These are phyloP conservation scores for Goniozus legneri DNA, from an alignment of 1,140 invertebrate species.

Conservation along the genomic window DNA sequence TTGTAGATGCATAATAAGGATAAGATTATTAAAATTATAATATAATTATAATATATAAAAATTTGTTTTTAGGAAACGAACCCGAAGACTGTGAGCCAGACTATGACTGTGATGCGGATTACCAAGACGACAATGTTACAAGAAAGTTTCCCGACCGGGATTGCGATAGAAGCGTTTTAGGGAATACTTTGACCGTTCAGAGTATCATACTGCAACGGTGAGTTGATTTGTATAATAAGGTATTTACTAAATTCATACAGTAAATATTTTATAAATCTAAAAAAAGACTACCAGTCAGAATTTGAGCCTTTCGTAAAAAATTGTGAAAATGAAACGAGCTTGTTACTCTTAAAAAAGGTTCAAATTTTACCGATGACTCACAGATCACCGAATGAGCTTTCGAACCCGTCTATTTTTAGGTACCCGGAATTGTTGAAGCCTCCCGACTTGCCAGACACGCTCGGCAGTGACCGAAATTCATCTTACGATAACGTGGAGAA, in stretches of 20 bases:
- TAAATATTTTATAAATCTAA: too few species aligned
- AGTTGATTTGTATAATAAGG: slow-evolving; percentile 1
- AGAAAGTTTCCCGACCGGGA: slow-evolving; percentile 52
- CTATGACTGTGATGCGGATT: slow-evolving; percentile 54
- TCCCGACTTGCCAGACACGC: slow-evolving; percentile 41
- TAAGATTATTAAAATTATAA: too few species aligned
- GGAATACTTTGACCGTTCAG: slow-evolving; percentile 61
- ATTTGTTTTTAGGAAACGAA: slow-evolving; percentile 45
- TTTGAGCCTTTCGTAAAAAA: neutral
- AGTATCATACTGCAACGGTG: slow-evolving; percentile 73
- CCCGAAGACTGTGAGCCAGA: slow-evolving; percentile 52
- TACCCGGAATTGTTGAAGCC: slow-evolving; percentile 49
- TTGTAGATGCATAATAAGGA: too few species aligned
- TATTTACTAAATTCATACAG: too few species aligned
- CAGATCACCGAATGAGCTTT: neutral
- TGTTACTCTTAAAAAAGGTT: too few species aligned
- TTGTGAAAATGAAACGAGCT: too few species aligned
- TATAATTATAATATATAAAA: too few species aligned
- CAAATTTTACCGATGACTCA: too few species aligned
- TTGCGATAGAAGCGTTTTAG: slow-evolving; percentile 52
- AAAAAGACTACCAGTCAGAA: neutral
- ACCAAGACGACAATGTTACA: slow-evolving; percentile 42
- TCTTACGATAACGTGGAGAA: slow-evolving; percentile 72
- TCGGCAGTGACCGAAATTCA: slow-evolving; percentile 60
- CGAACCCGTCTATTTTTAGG: slow-evolving; percentile 20